Percentiles rank a stretch among this genome's conserved stretches.
These are phyloP conservation scores for Hyles vespertilio DNA, from an alignment of 1,140 invertebrate genomes.

Conservation along the genomic window DNA sequence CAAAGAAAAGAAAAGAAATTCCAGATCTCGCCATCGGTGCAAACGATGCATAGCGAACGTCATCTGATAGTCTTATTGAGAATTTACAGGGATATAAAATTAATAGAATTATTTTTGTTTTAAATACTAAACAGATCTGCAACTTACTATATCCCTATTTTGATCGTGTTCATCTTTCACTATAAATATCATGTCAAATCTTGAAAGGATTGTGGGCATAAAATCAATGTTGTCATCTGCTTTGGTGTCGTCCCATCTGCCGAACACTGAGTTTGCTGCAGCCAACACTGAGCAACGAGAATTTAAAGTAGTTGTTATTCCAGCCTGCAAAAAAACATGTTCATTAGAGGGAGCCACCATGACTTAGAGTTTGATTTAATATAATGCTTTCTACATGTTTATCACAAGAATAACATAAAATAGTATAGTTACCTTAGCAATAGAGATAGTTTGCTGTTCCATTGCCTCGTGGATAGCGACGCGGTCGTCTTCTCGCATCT, in stretches of 20 bases:
- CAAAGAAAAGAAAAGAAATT: too few relatives aligned
- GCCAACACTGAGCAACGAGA: constrained; percentile 98
- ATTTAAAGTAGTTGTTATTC: constrained; percentile 99
- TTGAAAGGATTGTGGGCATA: constrained; percentile 99
- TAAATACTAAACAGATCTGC: not conserved
- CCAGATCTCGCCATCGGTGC: too few relatives aligned
- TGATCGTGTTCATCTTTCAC: constrained; percentile 98
- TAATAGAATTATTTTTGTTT: too few relatives aligned
- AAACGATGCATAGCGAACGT: too few relatives aligned
- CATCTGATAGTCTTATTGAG: too few relatives aligned
- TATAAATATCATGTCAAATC: constrained; percentile 99
- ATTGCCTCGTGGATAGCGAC: constrained; percentile 99
- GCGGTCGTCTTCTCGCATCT: constrained; percentile 99
- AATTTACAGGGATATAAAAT: too few relatives aligned
- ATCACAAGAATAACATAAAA: not conserved
- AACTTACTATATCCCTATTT: constrained; percentile 87
- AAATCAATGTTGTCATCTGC: constrained; percentile 99
- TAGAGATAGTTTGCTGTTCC: constrained; percentile 99
- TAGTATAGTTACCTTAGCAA: constrained; percentile 89
- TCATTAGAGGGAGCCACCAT: not conserved
- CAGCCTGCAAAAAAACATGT: constrained; percentile 80
- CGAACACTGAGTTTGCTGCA: constrained; percentile 98
- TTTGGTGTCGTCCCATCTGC: constrained; percentile 98
- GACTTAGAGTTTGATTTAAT: too few relatives aligned
- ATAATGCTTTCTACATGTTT: too few relatives aligned